These are phyloP conservation scores for Cladopsammia gracilis DNA, from an alignment of 64 coral and sea anemone species.

Conservation along the genomic window DNA sequence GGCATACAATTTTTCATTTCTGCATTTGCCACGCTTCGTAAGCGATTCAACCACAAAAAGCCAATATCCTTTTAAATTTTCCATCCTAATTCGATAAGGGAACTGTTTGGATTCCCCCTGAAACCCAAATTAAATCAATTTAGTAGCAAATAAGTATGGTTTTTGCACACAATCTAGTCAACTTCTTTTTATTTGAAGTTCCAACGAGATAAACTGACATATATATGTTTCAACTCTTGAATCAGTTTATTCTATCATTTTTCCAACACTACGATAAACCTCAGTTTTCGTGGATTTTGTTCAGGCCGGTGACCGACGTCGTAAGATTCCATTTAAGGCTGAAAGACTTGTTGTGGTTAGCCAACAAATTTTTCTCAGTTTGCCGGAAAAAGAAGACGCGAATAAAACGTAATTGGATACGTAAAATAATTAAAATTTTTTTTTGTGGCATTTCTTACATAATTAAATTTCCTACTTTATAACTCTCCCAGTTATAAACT, in stretches of 20 bases:
- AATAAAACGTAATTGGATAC: too few relatives aligned
- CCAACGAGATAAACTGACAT: background rate
- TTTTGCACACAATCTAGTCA: background rate
- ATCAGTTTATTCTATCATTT: background rate
- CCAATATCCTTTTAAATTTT: constrained; percentile 8
- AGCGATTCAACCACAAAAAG: constrained; percentile 7
- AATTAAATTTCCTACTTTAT: too few relatives aligned
- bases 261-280: background rate
- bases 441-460: too few relatives aligned
- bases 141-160: background rate
- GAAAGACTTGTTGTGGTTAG: background rate
- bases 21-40: background rate
- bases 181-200: background rate
- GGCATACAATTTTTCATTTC: background rate
- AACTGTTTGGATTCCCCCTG: background rate
- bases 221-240: too few relatives aligned
- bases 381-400: too few relatives aligned
- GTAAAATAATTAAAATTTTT: too few relatives aligned
- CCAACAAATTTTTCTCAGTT: background rate
- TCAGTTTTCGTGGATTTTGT: too few relatives aligned
- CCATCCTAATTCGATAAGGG: constrained; percentile 10
- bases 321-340: background rate
- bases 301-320: background rate
- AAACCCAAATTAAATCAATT: background rate
- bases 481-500: too few relatives aligned